phyloP scores from a whole-genome alignment of 2,797 vertebrate genomes.

The Gambelia wislizenii region DNA sequence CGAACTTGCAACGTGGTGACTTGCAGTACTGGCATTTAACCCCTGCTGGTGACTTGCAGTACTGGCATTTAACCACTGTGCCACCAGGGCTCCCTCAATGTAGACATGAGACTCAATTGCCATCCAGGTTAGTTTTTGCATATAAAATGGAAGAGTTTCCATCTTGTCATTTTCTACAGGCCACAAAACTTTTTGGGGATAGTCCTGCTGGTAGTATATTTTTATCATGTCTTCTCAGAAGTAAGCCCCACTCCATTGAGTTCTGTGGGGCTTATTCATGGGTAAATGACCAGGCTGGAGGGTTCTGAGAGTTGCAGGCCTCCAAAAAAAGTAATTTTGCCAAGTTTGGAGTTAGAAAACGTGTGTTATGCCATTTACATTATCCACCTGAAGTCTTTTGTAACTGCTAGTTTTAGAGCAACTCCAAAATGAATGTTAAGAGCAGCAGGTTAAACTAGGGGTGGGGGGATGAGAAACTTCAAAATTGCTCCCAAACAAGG shows the following conservation, averaged over 20 bases:
- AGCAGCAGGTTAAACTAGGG: background rate
- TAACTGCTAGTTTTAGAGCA: background rate
- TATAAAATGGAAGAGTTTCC: background rate
- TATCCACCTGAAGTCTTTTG: background rate
- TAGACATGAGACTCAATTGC: background rate
- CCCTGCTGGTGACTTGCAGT: too few species aligned
- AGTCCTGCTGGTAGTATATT: background rate
- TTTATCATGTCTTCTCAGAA: background rate
- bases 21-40: too few species aligned
- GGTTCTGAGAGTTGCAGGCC: too few species aligned
- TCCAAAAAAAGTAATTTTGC: too few species aligned
- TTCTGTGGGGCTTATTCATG: background rate
- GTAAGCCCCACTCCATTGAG: background rate
- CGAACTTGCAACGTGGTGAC: too few species aligned
- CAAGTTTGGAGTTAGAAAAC: background rate
- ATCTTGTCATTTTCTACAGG: background rate
- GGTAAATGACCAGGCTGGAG: background rate
- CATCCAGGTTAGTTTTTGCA: background rate
- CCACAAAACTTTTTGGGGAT: background rate
- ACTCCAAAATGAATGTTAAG: background rate
- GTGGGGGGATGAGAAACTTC: conserved; percentile 56
- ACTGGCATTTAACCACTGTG: too few species aligned
- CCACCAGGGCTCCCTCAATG: too few species aligned
- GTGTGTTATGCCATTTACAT: background rate
- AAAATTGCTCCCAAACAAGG: conserved; percentile 47